Base-by-base conservation (phyloP, 2,797 vertebrate species). In the Acanthornis magna region DNA sequence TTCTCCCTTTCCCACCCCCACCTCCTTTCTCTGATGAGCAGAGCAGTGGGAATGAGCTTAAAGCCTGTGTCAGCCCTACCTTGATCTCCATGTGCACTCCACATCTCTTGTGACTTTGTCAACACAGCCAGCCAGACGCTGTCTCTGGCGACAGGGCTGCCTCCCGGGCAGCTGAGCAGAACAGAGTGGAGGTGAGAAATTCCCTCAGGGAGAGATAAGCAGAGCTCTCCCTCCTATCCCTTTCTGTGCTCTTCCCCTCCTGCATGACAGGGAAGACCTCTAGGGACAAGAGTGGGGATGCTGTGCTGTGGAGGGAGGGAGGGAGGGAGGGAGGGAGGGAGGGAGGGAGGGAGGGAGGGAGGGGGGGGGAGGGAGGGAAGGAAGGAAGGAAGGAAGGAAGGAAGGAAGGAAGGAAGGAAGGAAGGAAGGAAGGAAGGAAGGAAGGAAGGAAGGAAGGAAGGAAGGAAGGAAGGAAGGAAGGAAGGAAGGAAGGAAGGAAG, bases 71-170 rank as follows among this genome's bases (percentile, higher is more conserved):
- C 88, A 96, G 85, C 74, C 60, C 83, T 95, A 89, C 83, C 95
- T 96, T 94, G 93, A 96, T 96, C 91, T 96, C 63, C 63, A 58
- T 81, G 85, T 82, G 77, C 60, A 57, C 63, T 85, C 58, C 38
- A 71, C 93, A 94, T 94, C 67, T 91, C 91, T 87, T 93, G 50
- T 85, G 91, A 93, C 85, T 95, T 94, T 90, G 83, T 95, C 85
- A 94, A 82, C 47, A 88, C 60, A 79, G 48, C 60, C 42, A 30
- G 77, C 74, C 85, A 95, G 89, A 93, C 6, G 0, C 48, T 73
- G 67, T 67, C 85, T 91, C 77, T 93, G 80, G 77, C 1, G 11
- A 93, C 85, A 88, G 77, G 38, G 42, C 78, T 91, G 85, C 74
- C 74, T 78, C 79, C 71, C 7, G 20, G 48, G 91, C 76, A 92